These are phyloP conservation scores for Heliconius hortense DNA, from an alignment of 2,888 invertebrate species.

Conservation along the genomic window DNA sequence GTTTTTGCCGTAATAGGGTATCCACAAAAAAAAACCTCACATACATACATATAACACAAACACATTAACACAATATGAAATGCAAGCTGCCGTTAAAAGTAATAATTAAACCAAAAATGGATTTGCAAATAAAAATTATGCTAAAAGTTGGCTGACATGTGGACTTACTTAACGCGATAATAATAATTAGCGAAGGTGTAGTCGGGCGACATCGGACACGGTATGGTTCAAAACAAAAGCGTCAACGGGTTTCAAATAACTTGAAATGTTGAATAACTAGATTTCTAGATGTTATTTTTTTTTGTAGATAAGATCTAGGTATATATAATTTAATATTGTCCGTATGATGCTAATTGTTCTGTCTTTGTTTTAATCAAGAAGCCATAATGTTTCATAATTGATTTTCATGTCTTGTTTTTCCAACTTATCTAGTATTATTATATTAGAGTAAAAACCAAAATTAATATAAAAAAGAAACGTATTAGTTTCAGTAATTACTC, in stretches of 20 bases:
- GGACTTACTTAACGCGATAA: conserved; percentile 29
- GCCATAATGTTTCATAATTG: background rate
- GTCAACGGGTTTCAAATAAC: conserved; percentile 1
- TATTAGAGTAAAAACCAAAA: background rate
- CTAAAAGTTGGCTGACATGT: conserved; percentile 17
- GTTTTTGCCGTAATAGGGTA: background rate
- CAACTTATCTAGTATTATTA: background rate
- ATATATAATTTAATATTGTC: background rate
- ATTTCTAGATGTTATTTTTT: conserved; percentile 6
- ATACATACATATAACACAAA: background rate
- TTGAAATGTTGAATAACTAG: conserved; percentile 7
- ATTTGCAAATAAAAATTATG: conserved; percentile 36
- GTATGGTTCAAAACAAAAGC: conserved; percentile 26
- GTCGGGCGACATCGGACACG: conserved; percentile 31
- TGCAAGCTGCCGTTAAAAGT: conserved; percentile 25
- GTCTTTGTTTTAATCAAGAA: background rate
- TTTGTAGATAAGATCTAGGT: background rate
- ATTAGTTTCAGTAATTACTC: background rate
- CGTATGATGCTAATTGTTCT: background rate
- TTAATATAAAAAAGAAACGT: background rate
- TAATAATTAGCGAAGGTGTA: conserved; percentile 38
- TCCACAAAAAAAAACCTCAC: background rate
- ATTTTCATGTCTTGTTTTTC: background rate
- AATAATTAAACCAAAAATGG: conserved; percentile 35
- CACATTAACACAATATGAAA: conserved; percentile 22